A percentile compares a stretch with the other conserved stretches of the same genome.
Conservation (phyloP, 1,140 invertebrate genomes). For the Apis dorsata region DNA sequence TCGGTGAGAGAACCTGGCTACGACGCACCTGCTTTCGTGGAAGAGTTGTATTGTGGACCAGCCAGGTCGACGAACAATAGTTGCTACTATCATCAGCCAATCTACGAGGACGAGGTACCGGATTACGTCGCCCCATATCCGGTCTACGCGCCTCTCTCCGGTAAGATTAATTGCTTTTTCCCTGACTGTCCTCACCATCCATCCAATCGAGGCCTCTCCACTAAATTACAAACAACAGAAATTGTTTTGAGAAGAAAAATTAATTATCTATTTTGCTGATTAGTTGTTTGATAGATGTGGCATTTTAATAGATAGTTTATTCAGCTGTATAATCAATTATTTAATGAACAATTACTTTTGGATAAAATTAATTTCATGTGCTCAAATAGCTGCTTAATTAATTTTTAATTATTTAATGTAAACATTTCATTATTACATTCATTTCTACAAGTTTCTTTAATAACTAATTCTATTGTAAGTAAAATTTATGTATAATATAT, state of each 20-base stretch:
- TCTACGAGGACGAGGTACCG: slow-evolving; percentile 75
- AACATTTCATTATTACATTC: too few relatives aligned
- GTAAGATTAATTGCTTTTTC: slow-evolving; percentile 64
- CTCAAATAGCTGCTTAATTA: too few relatives aligned
- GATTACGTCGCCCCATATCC: slow-evolving; percentile 72
- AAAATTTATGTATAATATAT: too few relatives aligned
- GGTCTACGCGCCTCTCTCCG: slow-evolving; percentile 74
- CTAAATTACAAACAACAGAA: neutral
- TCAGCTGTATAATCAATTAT: too few relatives aligned
- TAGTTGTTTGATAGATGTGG: neutral
- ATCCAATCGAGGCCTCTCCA: neutral
- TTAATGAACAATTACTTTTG: too few relatives aligned
- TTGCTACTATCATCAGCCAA: slow-evolving; percentile 73
- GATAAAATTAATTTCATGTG: too few relatives aligned
- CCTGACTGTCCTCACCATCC: neutral
- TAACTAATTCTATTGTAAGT: too few relatives aligned
- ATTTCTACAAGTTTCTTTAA: too few relatives aligned
- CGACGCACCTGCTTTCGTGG: slow-evolving; percentile 72
- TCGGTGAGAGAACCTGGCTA: slow-evolving; percentile 73
- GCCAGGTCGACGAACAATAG: slow-evolving; percentile 65
- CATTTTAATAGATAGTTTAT: neutral
- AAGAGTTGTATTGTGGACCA: slow-evolving; percentile 74
- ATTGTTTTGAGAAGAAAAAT: neutral
- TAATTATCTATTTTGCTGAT: neutral
- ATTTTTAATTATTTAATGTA: too few relatives aligned